A percentile compares a stretch with the other conserved stretches of the same genome.
These are phyloP conservation scores for Wasmannia auropunctata DNA, from an alignment of 1,140 invertebrate species.

Conservation along the genomic window DNA sequence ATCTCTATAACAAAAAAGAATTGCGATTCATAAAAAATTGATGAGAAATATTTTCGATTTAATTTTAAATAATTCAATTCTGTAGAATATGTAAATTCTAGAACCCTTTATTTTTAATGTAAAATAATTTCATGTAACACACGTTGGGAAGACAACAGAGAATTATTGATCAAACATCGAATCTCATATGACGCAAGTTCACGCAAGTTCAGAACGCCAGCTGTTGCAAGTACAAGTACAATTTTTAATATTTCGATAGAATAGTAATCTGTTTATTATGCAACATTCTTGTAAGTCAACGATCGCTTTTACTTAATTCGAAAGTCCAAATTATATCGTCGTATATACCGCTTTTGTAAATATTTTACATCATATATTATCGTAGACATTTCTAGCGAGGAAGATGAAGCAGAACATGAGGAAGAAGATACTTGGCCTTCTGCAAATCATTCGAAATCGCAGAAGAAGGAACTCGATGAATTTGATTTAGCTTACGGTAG, in stretches of 20 bases:
- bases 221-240: background rate
- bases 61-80: too few relatives aligned
- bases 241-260: conserved; percentile 2
- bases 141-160: background rate
- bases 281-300: background rate
- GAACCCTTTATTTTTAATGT: too few relatives aligned
- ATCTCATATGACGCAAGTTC: conserved; percentile 3
- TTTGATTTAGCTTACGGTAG: conserved; percentile 13
- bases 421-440: background rate
- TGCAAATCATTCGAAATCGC: background rate
- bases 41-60: too few relatives aligned
- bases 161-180: conserved; percentile 69
- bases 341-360: background rate
- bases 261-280: background rate
- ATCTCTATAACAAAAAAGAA: too few relatives aligned
- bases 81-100: too few relatives aligned
- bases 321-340: background rate
- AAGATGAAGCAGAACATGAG: background rate
- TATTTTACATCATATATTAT: background rate
- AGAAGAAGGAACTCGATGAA: background rate
- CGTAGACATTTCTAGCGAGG: background rate
- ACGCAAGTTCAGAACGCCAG: background rate
- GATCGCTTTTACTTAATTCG: background rate
- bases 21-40: too few relatives aligned
- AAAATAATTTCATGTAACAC: background rate